Conservation (phyloP, 1,140 invertebrate genomes). For the Oedothorax gibbosus region DNA sequence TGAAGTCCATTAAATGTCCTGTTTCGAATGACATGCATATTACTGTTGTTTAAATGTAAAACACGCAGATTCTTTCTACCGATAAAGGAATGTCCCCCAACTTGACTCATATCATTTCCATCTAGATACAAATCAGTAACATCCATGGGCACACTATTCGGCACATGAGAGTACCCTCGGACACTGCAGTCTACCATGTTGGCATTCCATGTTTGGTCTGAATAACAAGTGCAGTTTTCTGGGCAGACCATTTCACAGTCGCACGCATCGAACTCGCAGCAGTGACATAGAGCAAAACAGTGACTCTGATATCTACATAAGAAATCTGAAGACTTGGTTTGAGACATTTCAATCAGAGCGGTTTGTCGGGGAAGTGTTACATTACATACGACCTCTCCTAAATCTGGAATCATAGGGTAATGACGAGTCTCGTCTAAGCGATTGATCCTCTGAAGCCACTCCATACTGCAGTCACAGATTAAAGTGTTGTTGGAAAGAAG, state of each 20-base stretch:
- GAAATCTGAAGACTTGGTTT: conserved; percentile 84
- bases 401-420: conserved; percentile 86
- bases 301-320: conserved; percentile 91
- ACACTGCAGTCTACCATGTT: conserved; percentile 90
- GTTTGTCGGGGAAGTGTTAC: conserved; percentile 61
- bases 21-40: conserved; percentile 88
- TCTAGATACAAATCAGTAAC: conserved; percentile 92
- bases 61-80: conserved; percentile 89
- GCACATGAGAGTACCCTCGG: conserved; percentile 73
- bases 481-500: conserved; percentile 90
- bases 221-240: conserved; percentile 88
- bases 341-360: conserved; percentile 68
- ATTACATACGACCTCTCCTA: conserved; percentile 85
- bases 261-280: conserved; percentile 93
- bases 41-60: conserved; percentile 86
- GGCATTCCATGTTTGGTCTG: conserved; percentile 88
- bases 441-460: conserved; percentile 86
- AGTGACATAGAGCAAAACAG: conserved; percentile 95
- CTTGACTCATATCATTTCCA: conserved; percentile 85
- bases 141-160: conserved; percentile 92
- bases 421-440: conserved; percentile 77
- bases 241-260: conserved; percentile 96
- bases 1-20: conserved; percentile 91
- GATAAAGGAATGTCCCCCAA: conserved; percentile 91
- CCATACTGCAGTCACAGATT: conserved; percentile 91